These are phyloP conservation scores for Bungarus multicinctus DNA, from an alignment of 2,113 vertebrate species.

Conservation along the genomic window DNA sequence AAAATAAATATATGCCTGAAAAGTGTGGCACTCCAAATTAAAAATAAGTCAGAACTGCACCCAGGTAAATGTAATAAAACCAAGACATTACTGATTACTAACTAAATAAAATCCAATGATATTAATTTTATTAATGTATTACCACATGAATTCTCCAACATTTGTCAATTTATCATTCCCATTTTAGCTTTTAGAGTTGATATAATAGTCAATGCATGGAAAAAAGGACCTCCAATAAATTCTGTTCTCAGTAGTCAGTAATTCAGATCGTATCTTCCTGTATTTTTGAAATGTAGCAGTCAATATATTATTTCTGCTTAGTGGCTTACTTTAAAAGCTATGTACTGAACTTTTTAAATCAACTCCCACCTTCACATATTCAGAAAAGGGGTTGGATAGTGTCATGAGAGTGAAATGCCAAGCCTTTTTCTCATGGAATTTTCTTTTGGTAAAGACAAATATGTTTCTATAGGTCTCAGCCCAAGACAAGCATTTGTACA, in stretches of 20 bases:
- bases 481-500: slow-evolving; percentile 46
- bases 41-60: not conserved
- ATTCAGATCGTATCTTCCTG: slow-evolving; percentile 61
- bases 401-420: slow-evolving; percentile 50
- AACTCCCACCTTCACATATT: slow-evolving; percentile 38
- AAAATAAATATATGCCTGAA: not conserved
- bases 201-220: slow-evolving; percentile 65
- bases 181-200: slow-evolving; percentile 74
- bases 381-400: slow-evolving; percentile 23
- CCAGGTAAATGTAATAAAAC: not conserved
- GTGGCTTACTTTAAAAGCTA: slow-evolving; percentile 6
- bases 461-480: slow-evolving; percentile 56
- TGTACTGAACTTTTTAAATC: slow-evolving; percentile 33
- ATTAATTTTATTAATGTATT: rapidly evolving
- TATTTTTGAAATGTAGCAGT: slow-evolving; percentile 21
- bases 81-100: not conserved
- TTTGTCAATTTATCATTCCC: slow-evolving; percentile 65
- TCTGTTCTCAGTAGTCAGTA: slow-evolving; percentile 69
- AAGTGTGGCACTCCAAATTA: not conserved
- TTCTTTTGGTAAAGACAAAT: slow-evolving; percentile 72
- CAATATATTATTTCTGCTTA: not conserved
- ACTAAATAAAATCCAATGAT: not conserved
- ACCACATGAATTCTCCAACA: not conserved
- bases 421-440: slow-evolving; percentile 66
- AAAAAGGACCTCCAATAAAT: slow-evolving; percentile 78